Percentiles rank a stretch among this genome's conserved stretches.
Evolutionary conservation across 2,888 invertebrate species (phyloP).

Genomic region (Zaprionus lineosus): DNA sequence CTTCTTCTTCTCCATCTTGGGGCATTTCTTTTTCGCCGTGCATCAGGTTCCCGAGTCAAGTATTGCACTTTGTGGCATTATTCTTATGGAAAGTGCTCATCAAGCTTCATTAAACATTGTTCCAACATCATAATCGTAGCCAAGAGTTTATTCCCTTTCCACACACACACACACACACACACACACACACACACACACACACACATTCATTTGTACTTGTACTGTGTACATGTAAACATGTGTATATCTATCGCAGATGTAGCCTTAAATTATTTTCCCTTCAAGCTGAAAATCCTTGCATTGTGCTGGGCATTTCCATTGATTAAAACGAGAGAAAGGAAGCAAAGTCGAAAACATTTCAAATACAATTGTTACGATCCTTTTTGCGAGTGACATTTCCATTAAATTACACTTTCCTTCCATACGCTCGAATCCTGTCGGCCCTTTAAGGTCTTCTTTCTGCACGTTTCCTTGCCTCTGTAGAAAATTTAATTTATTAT

Average conservation of each 20-base stretch:
- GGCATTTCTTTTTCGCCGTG: background rate
- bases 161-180: background rate
- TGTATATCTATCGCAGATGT: no score
- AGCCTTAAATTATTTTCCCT: background rate
- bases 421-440: no score
- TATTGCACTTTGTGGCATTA: conserved; percentile 29
- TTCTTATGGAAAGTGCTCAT: conserved; percentile 31
- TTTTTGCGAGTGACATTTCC: conserved; percentile 29
- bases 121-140: conserved; percentile 26
- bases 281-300: background rate
- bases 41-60: conserved; percentile 12
- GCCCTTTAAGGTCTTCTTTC: no score
- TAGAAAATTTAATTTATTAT: no score
- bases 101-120: conserved; percentile 43
- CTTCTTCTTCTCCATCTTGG: background rate
- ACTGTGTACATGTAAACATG: background rate
- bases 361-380: conserved; percentile 21
- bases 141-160: background rate
- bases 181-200: background rate
- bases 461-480: no score
- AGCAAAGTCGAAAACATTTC: conserved; percentile 12
- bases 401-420: conserved; percentile 19
- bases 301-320: background rate
- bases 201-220: background rate
- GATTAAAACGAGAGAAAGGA: conserved; percentile 19